Evolutionary conservation across 2,888 invertebrate genomes (phyloP), one percentile per base, ranked within the genome.

Genomic region (Ophioninae sp.): DNA sequence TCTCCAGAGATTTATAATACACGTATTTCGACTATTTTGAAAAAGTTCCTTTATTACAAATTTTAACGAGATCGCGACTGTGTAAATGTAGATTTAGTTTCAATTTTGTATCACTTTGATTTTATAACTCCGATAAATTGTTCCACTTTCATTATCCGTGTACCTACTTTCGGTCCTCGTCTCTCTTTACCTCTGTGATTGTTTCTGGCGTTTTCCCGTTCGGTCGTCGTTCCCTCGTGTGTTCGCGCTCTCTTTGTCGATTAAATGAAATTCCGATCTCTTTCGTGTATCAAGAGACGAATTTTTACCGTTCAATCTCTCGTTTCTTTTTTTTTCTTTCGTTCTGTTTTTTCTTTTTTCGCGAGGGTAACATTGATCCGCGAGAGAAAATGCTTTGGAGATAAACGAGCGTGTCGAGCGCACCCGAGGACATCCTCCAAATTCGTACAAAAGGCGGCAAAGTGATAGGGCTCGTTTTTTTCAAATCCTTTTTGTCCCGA

Each of bases 41-140:
- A 86, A 86, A 85, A 89, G 89, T 86, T 89, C 87, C 87, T 88
- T 88, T 7, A 88, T 88, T 88, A 87, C 87, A 88, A 88, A 88
- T 88, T 88, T 88, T 86, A 85, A 2, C 17, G 13, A 17, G 17
- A 13, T 51, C 13, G 6, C 13, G 17, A 51, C 87, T 87, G 86
- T 87, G 85, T 82, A 87, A 81, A 79, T 80, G 74, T 77, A 82
- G 69, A 64, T 76, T 77, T 23, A 72, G 61, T 39, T 79, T 67
- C 83, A 77, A 76, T 67, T 73, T 68, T 51, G 13, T 37, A 41
- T 71, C 20, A 10, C 76, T 81, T 81, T 72, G 67, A 67, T 72
- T 77, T 72, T 71, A 72, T 73, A 59, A 37, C 71, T 73, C 23
- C n/a, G 39, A 59, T 51, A 51, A 44, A 76, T 76, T 76, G 41